Evolutionary conservation across 2,113 vertebrate species (phyloP).

Genomic region (Thalassoma bifasciatum): DNA sequence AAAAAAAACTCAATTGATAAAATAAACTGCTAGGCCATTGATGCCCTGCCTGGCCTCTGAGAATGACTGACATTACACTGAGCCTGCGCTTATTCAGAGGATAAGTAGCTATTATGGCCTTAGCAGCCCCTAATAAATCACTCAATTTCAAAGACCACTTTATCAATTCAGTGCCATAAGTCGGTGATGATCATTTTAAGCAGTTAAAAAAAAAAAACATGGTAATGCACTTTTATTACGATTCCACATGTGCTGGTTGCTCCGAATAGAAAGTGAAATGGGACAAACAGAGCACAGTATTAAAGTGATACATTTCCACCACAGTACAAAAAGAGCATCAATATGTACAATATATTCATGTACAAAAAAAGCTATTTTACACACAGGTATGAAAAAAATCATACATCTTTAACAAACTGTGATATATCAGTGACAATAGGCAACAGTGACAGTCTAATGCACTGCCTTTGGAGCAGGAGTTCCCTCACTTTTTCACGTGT

Average conservation of each 20-base stretch:
- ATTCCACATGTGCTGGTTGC: conserved; percentile 70
- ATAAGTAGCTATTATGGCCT: background rate
- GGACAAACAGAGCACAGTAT: conserved; percentile 68
- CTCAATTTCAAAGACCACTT: background rate
- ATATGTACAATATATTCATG: conserved; percentile 84
- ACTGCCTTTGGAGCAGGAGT: conserved; percentile 38
- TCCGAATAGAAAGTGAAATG: conserved; percentile 67
- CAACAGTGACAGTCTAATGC: conserved; percentile 63
- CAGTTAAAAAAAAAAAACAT: background rate
- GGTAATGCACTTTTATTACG: conserved; percentile 84
- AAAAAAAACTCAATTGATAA: too few species aligned
- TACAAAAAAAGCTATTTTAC: conserved; percentile 83
- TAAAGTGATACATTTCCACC: conserved; percentile 72
- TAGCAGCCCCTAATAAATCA: background rate
- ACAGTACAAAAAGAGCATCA: conserved; percentile 79
- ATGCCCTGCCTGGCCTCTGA: background rate
- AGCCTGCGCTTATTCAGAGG: background rate
- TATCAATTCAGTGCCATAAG: background rate
- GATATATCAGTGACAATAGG: conserved; percentile 76
- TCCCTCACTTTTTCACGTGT: conserved; percentile 37
- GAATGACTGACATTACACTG: background rate
- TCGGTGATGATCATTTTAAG: background rate
- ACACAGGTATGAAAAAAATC: conserved; percentile 78
- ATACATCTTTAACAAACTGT: conserved; percentile 79
- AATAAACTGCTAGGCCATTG: too few species aligned